Evolutionary conservation across 1,140 invertebrate species (phyloP).

Genomic region (Macrostomum lignano): DNA sequence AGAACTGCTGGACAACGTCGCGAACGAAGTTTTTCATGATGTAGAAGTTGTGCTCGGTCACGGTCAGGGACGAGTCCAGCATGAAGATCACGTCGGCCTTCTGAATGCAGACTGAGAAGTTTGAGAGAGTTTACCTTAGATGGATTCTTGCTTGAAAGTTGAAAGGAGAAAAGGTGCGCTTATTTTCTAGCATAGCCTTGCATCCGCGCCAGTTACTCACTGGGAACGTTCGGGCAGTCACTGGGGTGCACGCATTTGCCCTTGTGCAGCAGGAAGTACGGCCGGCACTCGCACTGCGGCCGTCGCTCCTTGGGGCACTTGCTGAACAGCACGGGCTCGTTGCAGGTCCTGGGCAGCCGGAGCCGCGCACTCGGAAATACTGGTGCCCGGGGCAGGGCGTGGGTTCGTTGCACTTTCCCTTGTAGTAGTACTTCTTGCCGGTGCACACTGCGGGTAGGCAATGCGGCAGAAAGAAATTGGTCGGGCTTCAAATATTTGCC

Average conservation of each 20-base stretch:
- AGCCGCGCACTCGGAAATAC: background rate
- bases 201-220: too few species aligned
- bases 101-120: conserved; percentile 1
- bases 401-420: too few species aligned
- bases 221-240: conserved; percentile 1
- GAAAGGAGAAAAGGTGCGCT: too few species aligned
- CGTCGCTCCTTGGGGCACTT: background rate
- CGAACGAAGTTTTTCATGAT: conserved; percentile 4
- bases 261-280: background rate
- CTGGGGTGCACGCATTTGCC: background rate
- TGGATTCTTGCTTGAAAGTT: too few species aligned
- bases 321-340: conserved; percentile 1
- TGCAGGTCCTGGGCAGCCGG: conserved; percentile 1
- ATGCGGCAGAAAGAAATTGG: too few species aligned
- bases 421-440: too few species aligned
- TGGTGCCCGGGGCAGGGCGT: background rate
- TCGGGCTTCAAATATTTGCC: too few species aligned
- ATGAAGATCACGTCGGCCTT: conserved; percentile 3
- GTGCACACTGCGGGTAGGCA: too few species aligned
- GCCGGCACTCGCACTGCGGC: background rate
- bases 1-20: conserved; percentile 2
- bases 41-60: conserved; percentile 2
- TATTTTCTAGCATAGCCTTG: too few species aligned
- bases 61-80: background rate
- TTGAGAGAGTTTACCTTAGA: too few species aligned